A percentile compares a stretch with the other conserved stretches of the same genome.
Evolutionary conservation across 2,797 vertebrate species (phyloP).

Genomic region (Pangasius sanitwongsei): DNA sequence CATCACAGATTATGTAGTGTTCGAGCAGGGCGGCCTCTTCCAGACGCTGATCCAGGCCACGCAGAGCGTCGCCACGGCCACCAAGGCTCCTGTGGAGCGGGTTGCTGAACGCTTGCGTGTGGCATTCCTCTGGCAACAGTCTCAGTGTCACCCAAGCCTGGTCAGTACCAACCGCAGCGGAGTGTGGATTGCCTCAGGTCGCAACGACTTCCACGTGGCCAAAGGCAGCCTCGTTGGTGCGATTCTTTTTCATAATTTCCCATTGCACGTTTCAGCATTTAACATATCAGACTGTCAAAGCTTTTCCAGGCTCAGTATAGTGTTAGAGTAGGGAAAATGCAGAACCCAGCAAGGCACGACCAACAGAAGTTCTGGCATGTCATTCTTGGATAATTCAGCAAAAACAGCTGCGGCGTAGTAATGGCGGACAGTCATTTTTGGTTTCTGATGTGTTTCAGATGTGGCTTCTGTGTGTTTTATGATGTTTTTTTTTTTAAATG

Average conservation of each 20-base stretch:
- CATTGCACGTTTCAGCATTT: neutral
- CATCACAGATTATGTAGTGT: slow-evolving; percentile 96
- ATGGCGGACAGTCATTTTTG: neutral
- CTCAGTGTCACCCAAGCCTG: slow-evolving; percentile 90
- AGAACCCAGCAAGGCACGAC: neutral
- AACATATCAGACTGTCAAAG: neutral
- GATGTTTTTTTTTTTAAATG: neutral
- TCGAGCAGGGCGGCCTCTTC: slow-evolving; percentile 94
- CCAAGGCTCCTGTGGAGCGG: slow-evolving; percentile 89
- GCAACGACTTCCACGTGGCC: slow-evolving; percentile 93
- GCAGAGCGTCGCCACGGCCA: slow-evolving; percentile 87
- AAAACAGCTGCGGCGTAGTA: neutral
- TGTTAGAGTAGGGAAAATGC: no score
- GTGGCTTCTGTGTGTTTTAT: neutral
- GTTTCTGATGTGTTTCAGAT: neutral
- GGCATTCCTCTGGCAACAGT: slow-evolving; percentile 92
- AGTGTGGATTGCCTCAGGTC: slow-evolving; percentile 94
- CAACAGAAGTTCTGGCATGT: neutral
- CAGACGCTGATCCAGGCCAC: slow-evolving; percentile 93
- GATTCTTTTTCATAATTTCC: slow-evolving; percentile 37
- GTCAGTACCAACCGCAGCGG: slow-evolving; percentile 85
- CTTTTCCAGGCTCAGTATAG: neutral
- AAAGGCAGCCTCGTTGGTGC: slow-evolving; percentile 89
- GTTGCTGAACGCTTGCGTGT: slow-evolving; percentile 87
- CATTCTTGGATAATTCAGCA: neutral